Conservation (phyloP, 1,140 invertebrate genomes). For the Drosophila oshimai region DNA sequence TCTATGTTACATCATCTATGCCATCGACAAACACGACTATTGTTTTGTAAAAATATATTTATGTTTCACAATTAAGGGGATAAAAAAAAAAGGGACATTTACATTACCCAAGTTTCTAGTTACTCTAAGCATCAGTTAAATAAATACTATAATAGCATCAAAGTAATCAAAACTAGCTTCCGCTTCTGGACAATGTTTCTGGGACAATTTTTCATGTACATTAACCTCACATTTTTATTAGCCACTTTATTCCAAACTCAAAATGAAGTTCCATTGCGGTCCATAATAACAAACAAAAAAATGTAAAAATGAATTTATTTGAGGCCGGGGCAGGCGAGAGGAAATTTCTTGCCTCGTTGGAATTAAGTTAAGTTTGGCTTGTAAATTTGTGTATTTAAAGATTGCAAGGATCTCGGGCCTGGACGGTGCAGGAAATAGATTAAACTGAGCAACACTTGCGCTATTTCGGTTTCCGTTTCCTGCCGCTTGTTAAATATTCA, state of each 20-base stretch:
- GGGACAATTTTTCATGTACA: neutral
- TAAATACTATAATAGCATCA: neutral
- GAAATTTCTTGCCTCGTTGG: slow-evolving; percentile 35
- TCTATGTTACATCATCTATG: too few relatives aligned
- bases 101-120: neutral
- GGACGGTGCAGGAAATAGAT: slow-evolving; percentile 57
- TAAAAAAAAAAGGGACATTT: too few relatives aligned
- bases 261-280: slow-evolving; percentile 23
- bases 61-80: too few relatives aligned
- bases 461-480: slow-evolving; percentile 61
- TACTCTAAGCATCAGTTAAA: neutral
- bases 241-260: neutral
- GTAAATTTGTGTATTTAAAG: slow-evolving; percentile 60
- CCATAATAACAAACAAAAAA: neutral
- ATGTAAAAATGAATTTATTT: slow-evolving; percentile 30
- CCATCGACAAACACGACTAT: too few relatives aligned
- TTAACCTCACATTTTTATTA: slow-evolving; percentile 11
- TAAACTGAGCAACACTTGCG: slow-evolving; percentile 70
- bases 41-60: too few relatives aligned
- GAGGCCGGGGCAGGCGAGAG: neutral
- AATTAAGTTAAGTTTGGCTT: slow-evolving; percentile 57
- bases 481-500: slow-evolving; percentile 63
- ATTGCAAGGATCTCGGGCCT: slow-evolving; percentile 42
- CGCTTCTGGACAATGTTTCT: neutral
- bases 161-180: neutral